Percentiles rank a stretch among this genome's conserved stretches.
phyloP scores from a whole-genome alignment of 30 jellyfish, hydroid and myxozoan genomes.

The Catostylus mosaicus region DNA sequence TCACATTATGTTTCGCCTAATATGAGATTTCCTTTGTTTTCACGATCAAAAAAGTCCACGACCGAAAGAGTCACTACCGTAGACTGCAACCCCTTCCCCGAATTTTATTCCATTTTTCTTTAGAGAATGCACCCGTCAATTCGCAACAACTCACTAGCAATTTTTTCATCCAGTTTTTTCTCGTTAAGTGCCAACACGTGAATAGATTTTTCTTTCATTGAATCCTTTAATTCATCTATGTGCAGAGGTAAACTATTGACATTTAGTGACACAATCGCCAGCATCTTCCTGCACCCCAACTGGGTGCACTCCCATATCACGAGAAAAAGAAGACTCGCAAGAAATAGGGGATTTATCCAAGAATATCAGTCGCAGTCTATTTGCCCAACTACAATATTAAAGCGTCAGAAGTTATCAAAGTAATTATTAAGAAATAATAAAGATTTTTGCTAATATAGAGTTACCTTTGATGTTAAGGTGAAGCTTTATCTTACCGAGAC shows the following conservation, averaged over 20 bases:
- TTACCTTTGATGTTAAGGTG: constrained; percentile 21
- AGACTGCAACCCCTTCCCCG: constrained; percentile 35
- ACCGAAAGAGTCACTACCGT: constrained; percentile 6
- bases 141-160: constrained; percentile 5
- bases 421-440: not conserved
- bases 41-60: constrained; percentile 30
- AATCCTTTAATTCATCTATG: constrained; percentile 16
- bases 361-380: constrained; percentile 20
- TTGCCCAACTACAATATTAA: constrained; percentile 24
- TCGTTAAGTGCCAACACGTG: constrained; percentile 36
- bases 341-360: constrained; percentile 27
- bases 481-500: constrained; percentile 16
- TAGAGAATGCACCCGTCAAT: constrained; percentile 14
- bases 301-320: not conserved
- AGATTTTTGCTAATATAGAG: constrained; percentile 24
- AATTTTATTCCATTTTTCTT: not conserved
- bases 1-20: not conserved
- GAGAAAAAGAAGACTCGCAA: constrained; percentile 17
- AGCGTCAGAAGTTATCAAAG: constrained; percentile 26
- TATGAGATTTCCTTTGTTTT: too few relatives aligned
- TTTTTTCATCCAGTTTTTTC: constrained; percentile 19
- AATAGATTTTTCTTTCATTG: not conserved
- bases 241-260: constrained; percentile 40
- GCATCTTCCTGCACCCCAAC: constrained; percentile 28
- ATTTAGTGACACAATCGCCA: constrained; percentile 41